A percentile compares a stretch with the other conserved stretches of the same genome.
These are phyloP conservation scores for Bambusicola thoracicus DNA, from an alignment of 2,113 vertebrate genomes.

Conservation along the genomic window DNA sequence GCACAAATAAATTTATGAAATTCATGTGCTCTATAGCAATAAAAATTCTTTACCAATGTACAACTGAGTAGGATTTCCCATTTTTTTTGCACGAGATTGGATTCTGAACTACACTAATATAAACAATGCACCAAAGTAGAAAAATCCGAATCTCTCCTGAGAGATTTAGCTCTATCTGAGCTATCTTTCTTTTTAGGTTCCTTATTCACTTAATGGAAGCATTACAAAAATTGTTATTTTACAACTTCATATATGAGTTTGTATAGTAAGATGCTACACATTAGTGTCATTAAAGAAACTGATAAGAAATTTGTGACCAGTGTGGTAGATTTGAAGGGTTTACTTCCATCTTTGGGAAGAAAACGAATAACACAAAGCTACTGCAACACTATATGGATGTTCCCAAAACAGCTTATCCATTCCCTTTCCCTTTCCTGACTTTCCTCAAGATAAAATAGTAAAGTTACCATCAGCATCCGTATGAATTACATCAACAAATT, in stretches of 20 bases:
- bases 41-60: not conserved
- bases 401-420: not conserved
- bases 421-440: not conserved
- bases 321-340: not conserved
- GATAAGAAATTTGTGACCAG: not conserved
- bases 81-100: not conserved
- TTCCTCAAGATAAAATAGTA: not conserved
- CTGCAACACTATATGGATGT: not conserved
- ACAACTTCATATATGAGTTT: not conserved
- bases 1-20: not conserved
- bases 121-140: not conserved
- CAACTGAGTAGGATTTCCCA: not conserved
- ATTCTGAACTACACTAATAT: not conserved
- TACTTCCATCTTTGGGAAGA: not conserved
- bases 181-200: not conserved
- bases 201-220: not conserved
- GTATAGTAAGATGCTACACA: not conserved
- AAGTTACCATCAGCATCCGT: constrained; percentile 87
- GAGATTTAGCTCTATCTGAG: not conserved
- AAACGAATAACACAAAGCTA: not conserved
- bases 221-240: not conserved
- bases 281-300: not conserved
- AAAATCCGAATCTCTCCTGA: not conserved
- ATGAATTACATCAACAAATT: constrained; percentile 95
- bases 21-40: not conserved